These are phyloP conservation scores for Amblyjoppa fuscipennis DNA, from an alignment of 2,888 invertebrate species.

Conservation along the genomic window DNA sequence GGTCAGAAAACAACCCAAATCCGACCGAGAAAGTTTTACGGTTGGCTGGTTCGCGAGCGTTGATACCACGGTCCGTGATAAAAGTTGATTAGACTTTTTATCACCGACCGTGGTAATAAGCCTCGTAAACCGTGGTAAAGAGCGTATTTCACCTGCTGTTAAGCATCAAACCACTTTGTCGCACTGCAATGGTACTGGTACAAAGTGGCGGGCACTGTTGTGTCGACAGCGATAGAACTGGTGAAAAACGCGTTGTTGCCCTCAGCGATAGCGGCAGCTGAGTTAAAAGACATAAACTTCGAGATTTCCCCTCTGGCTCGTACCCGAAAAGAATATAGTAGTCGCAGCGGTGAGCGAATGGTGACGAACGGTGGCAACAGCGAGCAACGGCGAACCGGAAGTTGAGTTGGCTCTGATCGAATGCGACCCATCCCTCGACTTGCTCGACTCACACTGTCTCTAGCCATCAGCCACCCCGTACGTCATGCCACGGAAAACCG, in stretches of 20 bases:
- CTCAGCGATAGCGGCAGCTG: neutral
- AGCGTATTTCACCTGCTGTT: too few relatives aligned
- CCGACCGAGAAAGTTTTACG: too few relatives aligned
- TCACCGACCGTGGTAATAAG: too few relatives aligned
- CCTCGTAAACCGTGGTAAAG: too few relatives aligned
- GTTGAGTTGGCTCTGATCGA: constrained; percentile 16
- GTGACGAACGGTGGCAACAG: neutral
- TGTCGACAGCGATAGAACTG: neutral
- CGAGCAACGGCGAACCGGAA: constrained; percentile 10
- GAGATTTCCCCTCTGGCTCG: neutral
- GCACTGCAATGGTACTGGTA: neutral
- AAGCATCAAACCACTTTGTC: too few relatives aligned
- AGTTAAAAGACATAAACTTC: neutral
- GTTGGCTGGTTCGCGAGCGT: too few relatives aligned
- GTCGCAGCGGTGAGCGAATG: neutral
- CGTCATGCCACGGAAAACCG: neutral
- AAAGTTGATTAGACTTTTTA: too few relatives aligned
- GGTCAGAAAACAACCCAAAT: too few relatives aligned
- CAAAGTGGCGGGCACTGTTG: neutral
- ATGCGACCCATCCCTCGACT: neutral
- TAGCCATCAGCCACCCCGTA: neutral
- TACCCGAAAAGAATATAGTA: neutral
- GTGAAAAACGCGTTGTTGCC: neutral
- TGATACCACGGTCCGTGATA: too few relatives aligned
- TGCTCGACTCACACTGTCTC: neutral